phyloP scores from a whole-genome alignment of 2,888 invertebrate genomes.

The Ormyrus pomaceus region DNA sequence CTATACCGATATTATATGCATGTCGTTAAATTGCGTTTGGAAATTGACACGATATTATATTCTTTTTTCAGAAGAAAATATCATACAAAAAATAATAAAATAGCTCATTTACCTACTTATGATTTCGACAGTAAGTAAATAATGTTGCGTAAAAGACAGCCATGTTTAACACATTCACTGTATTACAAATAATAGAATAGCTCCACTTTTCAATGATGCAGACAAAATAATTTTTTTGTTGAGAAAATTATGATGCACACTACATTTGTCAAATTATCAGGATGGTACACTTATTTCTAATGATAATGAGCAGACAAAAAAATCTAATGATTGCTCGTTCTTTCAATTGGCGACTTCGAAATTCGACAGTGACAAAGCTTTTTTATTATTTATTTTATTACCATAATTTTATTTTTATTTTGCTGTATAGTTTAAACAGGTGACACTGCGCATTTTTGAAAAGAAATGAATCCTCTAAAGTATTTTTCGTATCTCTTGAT shows the following conservation, averaged over 20 bases:
- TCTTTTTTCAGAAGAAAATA: conserved; percentile 49
- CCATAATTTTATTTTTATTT: conserved; percentile 48
- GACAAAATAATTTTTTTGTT: neutral
- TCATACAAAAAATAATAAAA: conserved; percentile 51
- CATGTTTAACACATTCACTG: conserved; percentile 15
- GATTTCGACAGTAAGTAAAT: conserved; percentile 46
- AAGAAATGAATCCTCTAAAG: conserved; percentile 68
- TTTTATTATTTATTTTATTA: conserved; percentile 12
- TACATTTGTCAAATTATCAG: conserved; percentile 22
- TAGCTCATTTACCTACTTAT: conserved; percentile 50
- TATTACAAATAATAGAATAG: conserved; percentile 3
- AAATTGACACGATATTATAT: conserved; percentile 17
- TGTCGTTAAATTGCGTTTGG: neutral
- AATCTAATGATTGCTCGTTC: neutral
- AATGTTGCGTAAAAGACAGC: neutral
- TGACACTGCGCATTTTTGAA: conserved; percentile 65
- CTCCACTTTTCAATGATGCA: conserved; percentile 9
- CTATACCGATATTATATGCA: conserved; percentile 7
- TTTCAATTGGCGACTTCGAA: conserved; percentile 1
- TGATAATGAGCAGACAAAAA: neutral
- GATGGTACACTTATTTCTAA: conserved; percentile 10
- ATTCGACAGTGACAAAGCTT: conserved; percentile 6
- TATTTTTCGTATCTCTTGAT: conserved; percentile 69
- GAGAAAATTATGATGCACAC: neutral
- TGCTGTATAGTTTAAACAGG: conserved; percentile 68